Evolutionary conservation across 2,113 vertebrate species (phyloP).

Genomic region (Machaerirhynchus nigripectus): DNA sequence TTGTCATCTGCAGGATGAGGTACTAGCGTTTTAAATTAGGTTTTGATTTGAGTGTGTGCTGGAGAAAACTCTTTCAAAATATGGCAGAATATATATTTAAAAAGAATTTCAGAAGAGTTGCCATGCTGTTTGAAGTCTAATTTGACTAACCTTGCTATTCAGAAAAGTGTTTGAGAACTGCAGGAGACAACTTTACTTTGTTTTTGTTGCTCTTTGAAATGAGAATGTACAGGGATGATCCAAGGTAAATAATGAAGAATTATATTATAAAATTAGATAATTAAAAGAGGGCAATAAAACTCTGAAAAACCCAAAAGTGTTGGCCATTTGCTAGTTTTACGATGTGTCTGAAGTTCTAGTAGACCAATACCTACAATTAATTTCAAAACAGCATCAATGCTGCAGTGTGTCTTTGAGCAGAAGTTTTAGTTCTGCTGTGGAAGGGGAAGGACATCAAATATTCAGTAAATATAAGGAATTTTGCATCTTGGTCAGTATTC

Average conservation of each 20-base stretch:
- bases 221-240: neutral
- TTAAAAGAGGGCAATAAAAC: neutral
- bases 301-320: neutral
- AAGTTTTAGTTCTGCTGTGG: neutral
- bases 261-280: neutral
- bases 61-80: neutral
- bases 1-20: neutral
- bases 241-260: neutral
- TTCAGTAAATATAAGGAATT: neutral
- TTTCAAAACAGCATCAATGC: neutral
- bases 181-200: neutral
- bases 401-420: neutral
- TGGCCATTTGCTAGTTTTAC: neutral
- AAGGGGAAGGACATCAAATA: neutral
- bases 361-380: neutral
- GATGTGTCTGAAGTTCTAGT: neutral
- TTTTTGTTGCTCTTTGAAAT: slow-evolving; percentile 12
- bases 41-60: neutral
- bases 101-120: neutral
- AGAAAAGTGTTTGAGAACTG: neutral
- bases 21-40: neutral
- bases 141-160: neutral
- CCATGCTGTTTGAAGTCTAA: neutral
- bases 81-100: neutral
- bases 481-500: neutral